phyloP scores from a whole-genome alignment of 1,140 invertebrate genomes.

The Rhizoglyphus robini region DNA sequence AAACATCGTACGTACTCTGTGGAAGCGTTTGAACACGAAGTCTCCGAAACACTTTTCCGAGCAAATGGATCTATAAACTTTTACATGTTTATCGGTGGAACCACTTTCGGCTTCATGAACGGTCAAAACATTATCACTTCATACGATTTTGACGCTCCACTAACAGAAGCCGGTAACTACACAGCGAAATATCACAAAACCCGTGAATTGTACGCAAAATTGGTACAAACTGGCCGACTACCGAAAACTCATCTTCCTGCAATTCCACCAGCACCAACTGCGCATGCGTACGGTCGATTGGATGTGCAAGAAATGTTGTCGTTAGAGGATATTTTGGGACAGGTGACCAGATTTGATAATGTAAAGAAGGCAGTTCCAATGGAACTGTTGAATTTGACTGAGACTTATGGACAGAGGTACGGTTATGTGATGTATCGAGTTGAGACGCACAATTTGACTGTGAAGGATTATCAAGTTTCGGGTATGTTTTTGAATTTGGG shows the following conservation, averaged over 20 bases:
- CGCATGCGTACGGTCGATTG: background rate
- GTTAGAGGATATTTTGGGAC: background rate
- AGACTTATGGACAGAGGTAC: background rate
- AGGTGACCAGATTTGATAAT: background rate
- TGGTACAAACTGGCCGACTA: background rate
- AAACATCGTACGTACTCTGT: constrained; percentile 24
- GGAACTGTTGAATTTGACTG: background rate
- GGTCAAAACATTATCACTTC: constrained; percentile 32
- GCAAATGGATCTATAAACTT: constrained; percentile 31
- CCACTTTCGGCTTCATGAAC: constrained; percentile 20
- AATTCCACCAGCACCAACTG: background rate
- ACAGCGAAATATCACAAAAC: background rate
- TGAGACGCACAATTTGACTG: too few relatives aligned
- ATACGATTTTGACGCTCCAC: constrained; percentile 41
- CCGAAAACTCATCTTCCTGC: background rate
- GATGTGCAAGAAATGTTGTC: background rate
- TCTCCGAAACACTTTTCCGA: constrained; percentile 27
- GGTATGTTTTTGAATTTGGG: background rate
- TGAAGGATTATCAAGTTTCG: background rate
- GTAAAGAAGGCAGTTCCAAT: background rate
- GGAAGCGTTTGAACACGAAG: constrained; percentile 12
- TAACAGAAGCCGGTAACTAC: constrained; percentile 32
- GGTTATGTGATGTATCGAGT: too few relatives aligned
- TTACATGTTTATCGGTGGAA: constrained; percentile 27
- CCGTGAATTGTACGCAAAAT: background rate